Evolutionary conservation across 1,140 invertebrate genomes (phyloP), one percentile per base, ranked within the genome.

Genomic region (Brachystomella parvula): DNA sequence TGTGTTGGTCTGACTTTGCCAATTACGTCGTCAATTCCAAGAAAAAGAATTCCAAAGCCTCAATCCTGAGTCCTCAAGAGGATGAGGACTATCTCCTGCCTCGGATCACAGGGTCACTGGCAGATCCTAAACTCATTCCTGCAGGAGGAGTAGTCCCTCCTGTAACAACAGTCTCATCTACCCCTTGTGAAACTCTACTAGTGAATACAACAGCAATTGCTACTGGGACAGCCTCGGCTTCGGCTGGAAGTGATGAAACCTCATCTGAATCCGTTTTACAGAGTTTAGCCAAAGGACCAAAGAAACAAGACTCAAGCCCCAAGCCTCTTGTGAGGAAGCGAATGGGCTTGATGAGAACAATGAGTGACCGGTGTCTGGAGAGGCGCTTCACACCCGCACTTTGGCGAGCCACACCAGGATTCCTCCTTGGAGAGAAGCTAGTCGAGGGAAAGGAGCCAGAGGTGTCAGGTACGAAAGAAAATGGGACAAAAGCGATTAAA

Each of bases 1-100:
- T 81, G 74, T 74, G 74, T 56, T 81, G 80, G 80, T 71, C 66
- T 31, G 80, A 81, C 53, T 81, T 81, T 68, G 74, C 80, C 19
- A 21, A 71, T 39, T 69, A 76, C 47, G 72, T 76, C 61, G 72
- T 74, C 35, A 72, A 69, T 0, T 62, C 60, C 53, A 73, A 72
- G 65, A 33, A 44, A 56, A 65, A 56, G 64, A 73, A 57, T 63
- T 73, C 58, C 49, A 70, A 47, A 3, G 32, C 29, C 57, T n/a
- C 39, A 12, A 53, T 53, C 24, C 12, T 60, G 33, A 44, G 39
- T 47, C 60, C 60, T 2, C 29, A 32, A 24, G 60, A 62, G 3
- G 30, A 32, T 15, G 60, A 24, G 44, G 24, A 28, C 3, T 62
- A 39, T 9, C 30, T 62, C 12, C 26, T 33, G 29, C 28, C 58